Percentiles rank a stretch among this genome's conserved stretches.
phyloP scores from a whole-genome alignment of 2,113 vertebrate genomes.

The Calyptomena viridis region DNA sequence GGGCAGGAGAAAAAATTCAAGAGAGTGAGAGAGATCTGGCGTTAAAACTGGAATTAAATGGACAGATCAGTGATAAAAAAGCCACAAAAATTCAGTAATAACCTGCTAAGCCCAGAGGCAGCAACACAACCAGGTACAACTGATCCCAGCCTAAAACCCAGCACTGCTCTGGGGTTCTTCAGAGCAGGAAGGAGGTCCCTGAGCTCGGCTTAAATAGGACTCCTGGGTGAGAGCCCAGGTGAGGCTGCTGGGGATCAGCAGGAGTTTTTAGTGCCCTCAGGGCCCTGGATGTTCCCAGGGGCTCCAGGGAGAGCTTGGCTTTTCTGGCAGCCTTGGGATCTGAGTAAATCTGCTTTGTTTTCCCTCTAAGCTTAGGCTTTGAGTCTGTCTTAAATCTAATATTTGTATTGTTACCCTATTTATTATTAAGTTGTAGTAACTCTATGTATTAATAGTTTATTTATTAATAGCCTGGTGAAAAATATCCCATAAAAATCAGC shows the following conservation, averaged over 20 bases:
- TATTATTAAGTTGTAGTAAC: neutral
- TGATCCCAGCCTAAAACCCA: fast-evolving
- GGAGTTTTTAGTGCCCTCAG: too few species aligned
- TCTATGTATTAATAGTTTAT: too few species aligned
- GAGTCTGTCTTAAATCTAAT: fast-evolving
- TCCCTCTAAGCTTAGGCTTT: fast-evolving
- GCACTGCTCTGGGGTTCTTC: fast-evolving
- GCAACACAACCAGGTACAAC: fast-evolving
- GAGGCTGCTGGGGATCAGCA: neutral
- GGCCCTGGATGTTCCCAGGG: too few species aligned
- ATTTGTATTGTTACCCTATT: fast-evolving
- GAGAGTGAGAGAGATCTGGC: fast-evolving
- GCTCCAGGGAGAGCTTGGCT: fast-evolving
- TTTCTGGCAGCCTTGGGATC: fast-evolving
- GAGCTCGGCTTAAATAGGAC: neutral
- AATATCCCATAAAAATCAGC: neutral
- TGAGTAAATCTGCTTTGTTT: fast-evolving
- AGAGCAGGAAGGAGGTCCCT: fast-evolving
- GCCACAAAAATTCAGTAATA: fast-evolving
- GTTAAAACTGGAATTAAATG: neutral
- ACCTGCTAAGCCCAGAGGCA: fast-evolving
- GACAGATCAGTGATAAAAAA: fast-evolving
- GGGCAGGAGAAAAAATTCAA: too few species aligned
- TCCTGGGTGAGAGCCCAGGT: neutral
- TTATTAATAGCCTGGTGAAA: neutral